Evolutionary conservation across 2,113 vertebrate genomes (phyloP), one percentile per base, ranked within the genome.

Genomic region (Crotalus horridus): DNA sequence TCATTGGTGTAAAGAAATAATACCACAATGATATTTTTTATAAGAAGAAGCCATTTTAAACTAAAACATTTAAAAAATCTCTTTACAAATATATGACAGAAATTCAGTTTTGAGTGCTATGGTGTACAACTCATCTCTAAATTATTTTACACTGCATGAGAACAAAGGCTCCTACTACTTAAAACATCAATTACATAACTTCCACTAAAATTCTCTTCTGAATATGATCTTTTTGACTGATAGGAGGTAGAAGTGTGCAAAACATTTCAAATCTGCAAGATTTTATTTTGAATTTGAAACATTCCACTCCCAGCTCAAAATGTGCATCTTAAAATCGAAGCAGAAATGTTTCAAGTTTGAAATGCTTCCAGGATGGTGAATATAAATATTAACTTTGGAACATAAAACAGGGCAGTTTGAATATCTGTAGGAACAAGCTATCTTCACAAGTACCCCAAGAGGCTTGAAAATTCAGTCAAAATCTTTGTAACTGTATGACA

Each of bases 31-130:
- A 96, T 87, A 89, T 51, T 91, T 88, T 69, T 58, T 64, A 26
- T 64, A 94, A 94, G 0, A 55, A 90, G 17, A 23, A 0, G 23
- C 43, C 92, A 43, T 54, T 17, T 21, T 53, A 90, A 90, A 87
- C 26, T n/a, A 88, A 93, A 94, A 88, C 33, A 56, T 12, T 56
- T 55, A 85, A 48, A 94, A 33, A 54, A 91, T 93, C 93, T 59
- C 90, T 33, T 24, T 54, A 74, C 89, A 51, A 59, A 55, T 12
- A 74, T 24, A 29, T 59, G 17, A 0, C 0, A 90, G 53, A 93
- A 69, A 29, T 26, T 85, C 15, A 58, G 15, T 51, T 89, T 85
- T 89, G 43, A 91, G 51, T 91, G 8, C 13, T 81, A 23, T 20
- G 17, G 33, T 33, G 20, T n/a, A 59, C 13, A 53, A 23, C 20